Conservation (phyloP, 2,888 invertebrate species). For the Hirtodrosophila alboralis region DNA sequence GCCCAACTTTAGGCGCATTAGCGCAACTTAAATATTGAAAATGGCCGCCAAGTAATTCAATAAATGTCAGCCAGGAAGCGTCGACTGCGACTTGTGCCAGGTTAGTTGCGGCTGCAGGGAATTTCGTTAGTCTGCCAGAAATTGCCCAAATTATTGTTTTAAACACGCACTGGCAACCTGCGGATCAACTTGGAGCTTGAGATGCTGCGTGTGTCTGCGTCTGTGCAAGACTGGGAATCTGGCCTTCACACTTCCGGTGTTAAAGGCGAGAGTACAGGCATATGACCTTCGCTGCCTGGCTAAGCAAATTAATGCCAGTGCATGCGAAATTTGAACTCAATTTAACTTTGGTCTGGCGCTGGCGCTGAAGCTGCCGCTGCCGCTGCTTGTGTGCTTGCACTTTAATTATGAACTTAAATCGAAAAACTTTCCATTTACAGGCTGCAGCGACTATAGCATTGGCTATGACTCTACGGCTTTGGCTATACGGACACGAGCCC, state of each 20-base stretch:
- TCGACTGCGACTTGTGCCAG: conserved; percentile 56
- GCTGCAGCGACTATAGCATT: conserved; percentile 2
- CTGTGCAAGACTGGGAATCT: conserved; percentile 7
- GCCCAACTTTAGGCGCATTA: conserved; percentile 65
- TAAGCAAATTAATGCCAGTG: conserved; percentile 58
- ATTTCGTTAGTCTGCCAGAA: conserved; percentile 34
- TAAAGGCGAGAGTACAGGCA: conserved; percentile 22
- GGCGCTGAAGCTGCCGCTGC: conserved; percentile 11
- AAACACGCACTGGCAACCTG: conserved; percentile 55
- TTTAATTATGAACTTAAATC: conserved; percentile 79
- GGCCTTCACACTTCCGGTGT: conserved; percentile 19
- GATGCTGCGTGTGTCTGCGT: conserved; percentile 2
- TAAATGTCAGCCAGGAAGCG: conserved; percentile 60
- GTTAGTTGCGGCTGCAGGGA: conserved; percentile 40
- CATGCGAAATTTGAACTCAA: conserved; percentile 71
- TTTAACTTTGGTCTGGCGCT: conserved; percentile 61
- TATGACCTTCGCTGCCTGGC: conserved; percentile 62
- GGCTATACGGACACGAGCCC: conserved; percentile 9
- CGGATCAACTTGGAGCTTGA: not conserved
- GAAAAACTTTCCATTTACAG: conserved; percentile 71
- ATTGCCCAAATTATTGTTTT: conserved; percentile 71
- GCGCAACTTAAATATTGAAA: conserved; percentile 73
- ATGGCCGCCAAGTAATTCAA: conserved; percentile 72
- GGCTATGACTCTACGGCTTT: conserved; percentile 13
- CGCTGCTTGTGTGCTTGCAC: conserved; percentile 35